Evolutionary conservation across 2,113 vertebrate species (phyloP).

Genomic region (Chlorodrepanis virens): DNA sequence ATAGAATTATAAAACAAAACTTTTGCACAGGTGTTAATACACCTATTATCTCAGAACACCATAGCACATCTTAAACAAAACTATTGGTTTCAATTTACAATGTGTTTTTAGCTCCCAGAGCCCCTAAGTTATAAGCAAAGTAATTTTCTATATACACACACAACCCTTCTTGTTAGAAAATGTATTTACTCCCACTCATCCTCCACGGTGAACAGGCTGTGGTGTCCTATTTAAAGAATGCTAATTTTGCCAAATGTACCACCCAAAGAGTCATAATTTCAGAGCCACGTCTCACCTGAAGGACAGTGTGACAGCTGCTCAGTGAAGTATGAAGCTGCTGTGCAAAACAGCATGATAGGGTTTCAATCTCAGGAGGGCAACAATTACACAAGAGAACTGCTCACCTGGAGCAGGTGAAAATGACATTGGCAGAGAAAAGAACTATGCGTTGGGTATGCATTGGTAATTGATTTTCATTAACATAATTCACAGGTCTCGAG

Average conservation of each 20-base stretch:
- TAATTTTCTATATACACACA: background rate
- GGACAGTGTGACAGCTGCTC: background rate
- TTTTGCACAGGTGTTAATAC: background rate
- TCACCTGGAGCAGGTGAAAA: background rate
- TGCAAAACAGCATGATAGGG: background rate
- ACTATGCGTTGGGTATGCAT: background rate
- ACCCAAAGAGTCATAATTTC: background rate
- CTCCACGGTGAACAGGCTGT: background rate
- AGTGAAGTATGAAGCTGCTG: background rate
- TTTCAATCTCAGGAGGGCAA: background rate
- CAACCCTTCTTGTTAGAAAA: background rate
- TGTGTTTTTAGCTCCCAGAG: background rate
- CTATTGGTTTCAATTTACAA: background rate
- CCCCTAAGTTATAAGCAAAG: background rate
- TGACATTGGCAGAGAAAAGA: background rate
- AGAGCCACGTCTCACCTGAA: background rate
- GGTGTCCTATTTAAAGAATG: background rate
- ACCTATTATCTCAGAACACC: background rate
- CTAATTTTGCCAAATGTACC: accelerated
- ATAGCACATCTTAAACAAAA: background rate
- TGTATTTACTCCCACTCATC: background rate
- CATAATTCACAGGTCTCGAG: background rate
- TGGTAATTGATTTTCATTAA: background rate
- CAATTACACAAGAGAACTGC: background rate
- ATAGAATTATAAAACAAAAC: background rate